Conservation (phyloP, 2,888 invertebrate species). For the Busseola fusca region DNA sequence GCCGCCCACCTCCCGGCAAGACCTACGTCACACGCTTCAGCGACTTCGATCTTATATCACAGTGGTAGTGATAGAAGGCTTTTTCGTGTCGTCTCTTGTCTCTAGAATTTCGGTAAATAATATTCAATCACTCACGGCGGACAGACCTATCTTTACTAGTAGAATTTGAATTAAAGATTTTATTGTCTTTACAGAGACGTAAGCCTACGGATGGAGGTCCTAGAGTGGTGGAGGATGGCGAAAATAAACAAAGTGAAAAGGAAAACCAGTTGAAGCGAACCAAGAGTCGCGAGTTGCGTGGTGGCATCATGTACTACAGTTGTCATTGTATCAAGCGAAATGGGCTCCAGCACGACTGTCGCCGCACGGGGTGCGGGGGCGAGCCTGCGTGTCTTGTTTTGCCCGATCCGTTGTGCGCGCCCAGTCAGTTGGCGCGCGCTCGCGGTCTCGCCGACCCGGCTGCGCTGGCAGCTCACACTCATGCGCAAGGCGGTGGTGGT, state of each 20-base stretch:
- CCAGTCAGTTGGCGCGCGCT: slow-evolving; percentile 85
- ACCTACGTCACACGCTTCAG: slow-evolving; percentile 86
- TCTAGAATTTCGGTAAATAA: slow-evolving; percentile 74
- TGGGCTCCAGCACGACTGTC: slow-evolving; percentile 89
- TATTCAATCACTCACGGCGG: slow-evolving; percentile 76
- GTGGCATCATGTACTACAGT: slow-evolving; percentile 87
- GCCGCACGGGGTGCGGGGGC: slow-evolving; percentile 87
- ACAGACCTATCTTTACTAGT: slow-evolving; percentile 61
- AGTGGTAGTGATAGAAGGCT: slow-evolving; percentile 83
- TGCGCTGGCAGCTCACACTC: slow-evolving; percentile 75
- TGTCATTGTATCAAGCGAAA: slow-evolving; percentile 90
- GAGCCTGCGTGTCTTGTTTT: slow-evolving; percentile 86
- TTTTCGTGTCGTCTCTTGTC: slow-evolving; percentile 64
- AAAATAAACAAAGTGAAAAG: slow-evolving; percentile 81
- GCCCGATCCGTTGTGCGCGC: slow-evolving; percentile 88
- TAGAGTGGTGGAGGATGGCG: slow-evolving; percentile 76
- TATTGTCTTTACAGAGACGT: slow-evolving; percentile 72
- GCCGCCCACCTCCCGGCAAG: slow-evolving; percentile 84
- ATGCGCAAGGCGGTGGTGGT: slow-evolving; percentile 68
- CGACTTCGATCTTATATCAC: slow-evolving; percentile 85
- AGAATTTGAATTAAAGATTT: slow-evolving; percentile 26
- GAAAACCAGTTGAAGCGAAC: slow-evolving; percentile 84
- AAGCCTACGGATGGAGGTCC: slow-evolving; percentile 68
- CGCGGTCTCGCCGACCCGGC: slow-evolving; percentile 82
- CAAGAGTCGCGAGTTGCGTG: slow-evolving; percentile 88